Percentiles rank a stretch among this genome's conserved stretches.
Evolutionary conservation across 1,140 invertebrate genomes (phyloP).

Genomic region (Tribolium castaneum): DNA sequence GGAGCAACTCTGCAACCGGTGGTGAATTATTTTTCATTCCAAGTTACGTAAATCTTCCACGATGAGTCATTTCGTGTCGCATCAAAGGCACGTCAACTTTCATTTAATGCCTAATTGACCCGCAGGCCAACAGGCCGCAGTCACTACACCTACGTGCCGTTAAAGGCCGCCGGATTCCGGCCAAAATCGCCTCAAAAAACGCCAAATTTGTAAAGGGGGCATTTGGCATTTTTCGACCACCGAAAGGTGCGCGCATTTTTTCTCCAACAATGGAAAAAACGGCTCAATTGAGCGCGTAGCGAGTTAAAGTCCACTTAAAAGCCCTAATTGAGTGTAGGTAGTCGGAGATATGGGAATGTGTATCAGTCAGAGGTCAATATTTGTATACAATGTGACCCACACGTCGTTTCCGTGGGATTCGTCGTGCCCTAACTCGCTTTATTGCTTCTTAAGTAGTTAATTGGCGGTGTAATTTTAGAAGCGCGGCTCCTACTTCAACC

Average conservation of each 20-base stretch:
- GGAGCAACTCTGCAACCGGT: no score
- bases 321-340: constrained; percentile 43
- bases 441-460: constrained; percentile 38
- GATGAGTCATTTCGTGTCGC: constrained; percentile 38
- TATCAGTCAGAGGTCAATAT: constrained; percentile 44
- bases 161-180: constrained; percentile 4
- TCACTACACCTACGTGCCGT: constrained; percentile 35
- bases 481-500: not conserved
- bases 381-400: constrained; percentile 44
- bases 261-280: not conserved
- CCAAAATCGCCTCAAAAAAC: not conserved
- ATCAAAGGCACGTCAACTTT: constrained; percentile 42
- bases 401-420: constrained; percentile 40
- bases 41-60: not conserved
- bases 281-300: not conserved
- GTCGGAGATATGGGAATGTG: constrained; percentile 42
- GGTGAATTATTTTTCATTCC: not conserved
- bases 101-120: constrained; percentile 43
- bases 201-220: no score
- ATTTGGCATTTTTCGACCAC: no score
- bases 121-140: constrained; percentile 40
- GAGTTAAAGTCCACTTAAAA: constrained; percentile 36
- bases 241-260: not conserved
- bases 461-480: constrained; percentile 30
- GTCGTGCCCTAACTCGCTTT: constrained; percentile 37